Base-by-base conservation (phyloP, 2,113 vertebrate genomes). In the Pelobates fuscus region DNA sequence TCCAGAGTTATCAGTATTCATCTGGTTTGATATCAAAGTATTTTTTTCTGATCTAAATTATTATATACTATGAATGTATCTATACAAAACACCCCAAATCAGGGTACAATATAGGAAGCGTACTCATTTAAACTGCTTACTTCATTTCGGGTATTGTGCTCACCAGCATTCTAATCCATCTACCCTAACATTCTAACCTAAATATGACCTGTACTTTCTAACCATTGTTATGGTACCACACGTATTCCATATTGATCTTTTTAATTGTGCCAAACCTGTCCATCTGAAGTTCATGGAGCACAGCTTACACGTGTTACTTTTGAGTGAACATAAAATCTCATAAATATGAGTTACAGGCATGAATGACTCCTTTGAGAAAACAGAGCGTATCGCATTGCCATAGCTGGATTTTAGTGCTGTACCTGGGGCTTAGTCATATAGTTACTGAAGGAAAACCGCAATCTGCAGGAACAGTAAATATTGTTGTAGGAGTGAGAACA, bases 381-480 rank as follows among this genome's bases (percentile, higher is more conserved):
- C 63, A 60, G 54, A 75, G 64, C 63, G 55, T 59, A 75, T 67
- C 72, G 65, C 57, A 67, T 75, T 46, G 52, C 72, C 65, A 44
- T 43, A 30, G 63, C 72, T 30, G 32, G 54, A 67, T 75, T 75
- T 75, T 67, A 75, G 72, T 75, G 72, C 64, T 20, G 54, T 60
- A 67, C 72, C 72, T 44, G 20, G 26, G 72, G 72, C 72, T 67
- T 25, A 46, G 65, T 46, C 58, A 67, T 67, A 67, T 75, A 75
- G 72, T 75, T 75, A 75, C 72, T 49, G 72, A 25, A 67, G 72
- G 72, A 67, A 75, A 75, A 75, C 72, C 29, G 63, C 72, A 59
- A 75, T 67, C 72, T 67, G 72, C 72, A 75, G 72, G 52, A 67
- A 75, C 64, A 67, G 72, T 75, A 75, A 75, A 75, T 75, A 75